phyloP scores from a whole-genome alignment of 53 echinoderm and acorn worm species.

The Antedon mediterranea region DNA sequence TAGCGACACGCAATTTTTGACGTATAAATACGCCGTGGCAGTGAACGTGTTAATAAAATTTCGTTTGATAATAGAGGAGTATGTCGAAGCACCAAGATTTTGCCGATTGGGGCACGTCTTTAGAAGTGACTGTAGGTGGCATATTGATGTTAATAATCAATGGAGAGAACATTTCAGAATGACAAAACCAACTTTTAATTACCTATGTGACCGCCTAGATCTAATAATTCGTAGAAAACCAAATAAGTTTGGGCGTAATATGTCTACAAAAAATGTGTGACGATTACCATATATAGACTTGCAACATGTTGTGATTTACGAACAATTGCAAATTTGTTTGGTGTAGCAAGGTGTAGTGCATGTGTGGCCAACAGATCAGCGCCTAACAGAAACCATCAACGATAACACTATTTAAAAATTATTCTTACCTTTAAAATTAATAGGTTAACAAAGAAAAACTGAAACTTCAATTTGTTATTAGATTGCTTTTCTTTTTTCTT shows the following conservation, averaged over 20 bases:
- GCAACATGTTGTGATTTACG: background rate
- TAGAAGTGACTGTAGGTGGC: background rate
- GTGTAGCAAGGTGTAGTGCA: background rate
- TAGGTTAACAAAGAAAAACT: no score
- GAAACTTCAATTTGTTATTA: no score
- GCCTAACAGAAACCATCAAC: constrained; percentile 11
- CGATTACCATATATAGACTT: background rate
- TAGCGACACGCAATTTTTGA: no score
- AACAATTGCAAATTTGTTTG: background rate
- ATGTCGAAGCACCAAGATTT: no score
- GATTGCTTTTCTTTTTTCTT: no score
- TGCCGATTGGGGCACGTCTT: no score
- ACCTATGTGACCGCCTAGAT: background rate
- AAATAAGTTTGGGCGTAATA: background rate
- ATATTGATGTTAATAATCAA: background rate
- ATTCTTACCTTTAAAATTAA: no score
- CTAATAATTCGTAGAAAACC: background rate
- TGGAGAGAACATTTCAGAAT: background rate
- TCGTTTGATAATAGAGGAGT: no score
- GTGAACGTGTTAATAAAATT: no score
- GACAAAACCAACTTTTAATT: background rate
- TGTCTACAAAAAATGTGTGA: background rate
- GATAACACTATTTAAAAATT: no score
- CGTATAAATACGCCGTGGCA: no score
- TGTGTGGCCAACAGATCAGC: constrained; percentile 15